Conservation (phyloP, 2,888 invertebrate species). For the Hoplodrina blanda region DNA sequence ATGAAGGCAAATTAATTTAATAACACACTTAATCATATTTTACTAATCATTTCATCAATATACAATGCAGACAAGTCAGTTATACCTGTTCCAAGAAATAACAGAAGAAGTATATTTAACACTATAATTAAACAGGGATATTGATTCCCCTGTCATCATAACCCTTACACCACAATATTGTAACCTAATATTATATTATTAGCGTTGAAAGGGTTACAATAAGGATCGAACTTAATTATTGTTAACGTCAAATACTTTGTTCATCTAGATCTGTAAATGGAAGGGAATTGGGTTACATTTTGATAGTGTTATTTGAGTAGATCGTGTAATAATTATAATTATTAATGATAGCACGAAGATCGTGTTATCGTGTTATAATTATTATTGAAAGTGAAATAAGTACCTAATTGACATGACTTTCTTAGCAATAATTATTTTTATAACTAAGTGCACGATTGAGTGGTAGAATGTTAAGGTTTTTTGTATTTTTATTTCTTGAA, state of each 20-base stretch:
- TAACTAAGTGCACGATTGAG: no score
- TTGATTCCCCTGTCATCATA: conserved; percentile 23
- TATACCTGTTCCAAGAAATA: background rate
- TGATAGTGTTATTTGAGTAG: background rate
- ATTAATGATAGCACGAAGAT: background rate
- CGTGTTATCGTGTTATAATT: background rate
- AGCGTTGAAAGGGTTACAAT: conserved; percentile 35
- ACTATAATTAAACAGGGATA: conserved; percentile 1
- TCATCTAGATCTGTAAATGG: conserved; percentile 16
- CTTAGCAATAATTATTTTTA: background rate
- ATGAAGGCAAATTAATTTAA: background rate
- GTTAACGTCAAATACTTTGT: conserved; percentile 30
- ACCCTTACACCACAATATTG: conserved; percentile 18
- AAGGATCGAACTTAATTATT: conserved; percentile 44
- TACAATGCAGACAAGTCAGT: background rate
- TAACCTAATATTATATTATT: conserved; percentile 46
- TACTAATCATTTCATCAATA: background rate
- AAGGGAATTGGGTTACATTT: conserved; percentile 27
- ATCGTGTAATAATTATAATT: background rate
- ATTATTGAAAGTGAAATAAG: no score
- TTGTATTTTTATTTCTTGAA: no score
- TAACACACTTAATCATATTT: background rate
- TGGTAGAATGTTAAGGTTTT: no score
- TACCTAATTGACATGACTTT: background rate
- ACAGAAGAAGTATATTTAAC: background rate